Evolutionary conservation across 1,140 invertebrate genomes (phyloP), one percentile per base, ranked within the genome.

Genomic region (Globodera rostochiensis): DNA sequence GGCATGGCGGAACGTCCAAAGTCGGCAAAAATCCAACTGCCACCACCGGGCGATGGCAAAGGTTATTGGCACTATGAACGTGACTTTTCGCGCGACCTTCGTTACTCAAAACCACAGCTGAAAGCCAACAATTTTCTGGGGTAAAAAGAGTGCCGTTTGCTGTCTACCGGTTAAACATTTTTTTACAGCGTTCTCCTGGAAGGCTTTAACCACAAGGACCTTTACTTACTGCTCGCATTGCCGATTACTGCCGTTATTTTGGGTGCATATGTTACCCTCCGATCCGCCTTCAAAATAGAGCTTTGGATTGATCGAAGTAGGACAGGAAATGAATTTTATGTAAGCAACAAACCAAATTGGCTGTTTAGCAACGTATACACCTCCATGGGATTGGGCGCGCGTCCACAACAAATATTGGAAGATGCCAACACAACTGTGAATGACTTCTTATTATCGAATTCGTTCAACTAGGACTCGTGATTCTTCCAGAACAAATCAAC

Each of bases 371-470:
- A 25, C 79, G 15, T 57, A 49, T 6, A 83, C 53, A 3, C 83
- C 85, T 60, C 85, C 85, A 21, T 86, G 85, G 85, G 85, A 86
- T 69, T 86, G 85, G 85, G 73, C 77, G 15, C 73, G 85, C 36
- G 78, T 85, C 15, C 83, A 84, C 53, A 50, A 73, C 21, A 81
- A 84, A 6, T 84, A 69, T 64, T 80, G 70, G 82, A 84, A 60
- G 50, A 21, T 49, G 25, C 80, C 57, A 6, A 82, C 74, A n/a
- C 7, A 57, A n/a, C 21, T 71, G 64, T 83, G 71, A 79, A n/a
- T 71, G 13, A 53, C 50, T 13, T 1, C 13, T 53, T 53, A 9
- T 53, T 9, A 9, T 53, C 13, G 8, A 53, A 53, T 53, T 9
- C 50, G 8, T 53, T 53, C 13, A 25, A 25, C 50, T 53, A 3